Percentiles rank a stretch among this genome's conserved stretches.
Conservation (phyloP, 2,113 vertebrate genomes). For the Leuciscus idus region DNA sequence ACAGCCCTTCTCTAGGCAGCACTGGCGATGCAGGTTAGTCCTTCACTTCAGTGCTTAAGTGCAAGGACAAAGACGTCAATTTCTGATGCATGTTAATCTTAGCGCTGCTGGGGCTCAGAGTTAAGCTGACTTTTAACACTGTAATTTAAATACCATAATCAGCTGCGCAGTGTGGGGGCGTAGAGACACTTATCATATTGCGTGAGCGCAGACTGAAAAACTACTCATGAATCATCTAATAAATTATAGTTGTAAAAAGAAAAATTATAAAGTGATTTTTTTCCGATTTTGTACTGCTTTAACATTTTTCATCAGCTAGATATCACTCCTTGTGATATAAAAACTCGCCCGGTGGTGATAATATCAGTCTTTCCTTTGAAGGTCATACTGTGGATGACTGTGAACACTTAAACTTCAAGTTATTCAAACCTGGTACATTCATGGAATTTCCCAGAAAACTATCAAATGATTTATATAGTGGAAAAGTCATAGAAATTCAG, state of each 20-base stretch:
- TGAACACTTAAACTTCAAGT: not conserved
- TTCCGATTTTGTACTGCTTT: not conserved
- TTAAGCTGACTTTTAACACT: not conserved
- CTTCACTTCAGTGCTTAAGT: not conserved
- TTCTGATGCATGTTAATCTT: not conserved
- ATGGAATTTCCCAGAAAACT: not conserved
- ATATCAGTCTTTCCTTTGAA: not conserved
- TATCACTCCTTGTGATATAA: not conserved
- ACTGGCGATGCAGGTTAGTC: slow-evolving; percentile 79
- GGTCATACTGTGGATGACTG: not conserved
- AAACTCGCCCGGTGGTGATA: not conserved
- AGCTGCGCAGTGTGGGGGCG: not conserved
- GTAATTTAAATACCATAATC: slow-evolving; percentile 2
- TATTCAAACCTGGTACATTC: not conserved
- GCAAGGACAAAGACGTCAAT: not conserved
- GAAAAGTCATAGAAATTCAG: not conserved
- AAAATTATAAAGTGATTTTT: not conserved
- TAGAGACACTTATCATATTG: not conserved
- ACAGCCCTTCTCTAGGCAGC: slow-evolving; percentile 80
- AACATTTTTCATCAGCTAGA: not conserved
- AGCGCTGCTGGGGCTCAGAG: not conserved
- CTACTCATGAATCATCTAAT: not conserved
- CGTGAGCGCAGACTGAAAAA: not conserved
- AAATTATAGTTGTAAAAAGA: not conserved
- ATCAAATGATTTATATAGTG: not conserved